A percentile compares a stretch with the other conserved stretches of the same genome.
Conservation (phyloP, 1,140 invertebrate genomes). For the Habropoda laboriosa region DNA sequence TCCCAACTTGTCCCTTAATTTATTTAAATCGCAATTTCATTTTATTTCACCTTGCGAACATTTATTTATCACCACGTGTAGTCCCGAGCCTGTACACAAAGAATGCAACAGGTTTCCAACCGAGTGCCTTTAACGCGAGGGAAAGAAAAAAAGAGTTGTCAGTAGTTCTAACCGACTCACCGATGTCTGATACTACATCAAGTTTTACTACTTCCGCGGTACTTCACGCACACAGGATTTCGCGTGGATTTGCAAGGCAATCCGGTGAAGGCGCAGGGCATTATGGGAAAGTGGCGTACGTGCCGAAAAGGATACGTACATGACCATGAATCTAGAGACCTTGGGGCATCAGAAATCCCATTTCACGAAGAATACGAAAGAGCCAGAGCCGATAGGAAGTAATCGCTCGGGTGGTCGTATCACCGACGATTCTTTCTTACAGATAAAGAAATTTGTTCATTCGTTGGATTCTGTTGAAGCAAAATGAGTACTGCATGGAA, state of each 20-base stretch:
- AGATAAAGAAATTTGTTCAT: not conserved
- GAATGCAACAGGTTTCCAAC: not conserved
- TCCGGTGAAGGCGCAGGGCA: too few relatives aligned
- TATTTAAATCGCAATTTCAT: too few relatives aligned
- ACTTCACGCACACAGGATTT: not conserved
- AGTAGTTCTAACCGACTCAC: not conserved
- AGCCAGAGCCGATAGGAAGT: not conserved
- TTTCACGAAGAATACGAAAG: conserved; percentile 17
- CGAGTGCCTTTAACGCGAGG: rapidly evolving
- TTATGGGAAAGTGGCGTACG: conserved; percentile 33
- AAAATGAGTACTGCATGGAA: too few relatives aligned
- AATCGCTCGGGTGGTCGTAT: not conserved
- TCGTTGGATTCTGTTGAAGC: not conserved
- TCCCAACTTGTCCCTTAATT: too few relatives aligned
- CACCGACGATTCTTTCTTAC: too few relatives aligned
- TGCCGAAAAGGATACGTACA: conserved; percentile 9
- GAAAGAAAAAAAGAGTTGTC: not conserved
- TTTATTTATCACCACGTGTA: not conserved
- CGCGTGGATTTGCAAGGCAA: not conserved
- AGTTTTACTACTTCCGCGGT: conserved; percentile 27
- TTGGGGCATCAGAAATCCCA: conserved; percentile 39
- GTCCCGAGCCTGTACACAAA: not conserved
- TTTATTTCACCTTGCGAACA: too few relatives aligned
- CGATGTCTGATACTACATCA: conserved; percentile 4
- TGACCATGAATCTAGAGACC: not conserved